Base-by-base conservation (phyloP, 2,797 vertebrate genomes). In the Champsocephalus gunnari region DNA sequence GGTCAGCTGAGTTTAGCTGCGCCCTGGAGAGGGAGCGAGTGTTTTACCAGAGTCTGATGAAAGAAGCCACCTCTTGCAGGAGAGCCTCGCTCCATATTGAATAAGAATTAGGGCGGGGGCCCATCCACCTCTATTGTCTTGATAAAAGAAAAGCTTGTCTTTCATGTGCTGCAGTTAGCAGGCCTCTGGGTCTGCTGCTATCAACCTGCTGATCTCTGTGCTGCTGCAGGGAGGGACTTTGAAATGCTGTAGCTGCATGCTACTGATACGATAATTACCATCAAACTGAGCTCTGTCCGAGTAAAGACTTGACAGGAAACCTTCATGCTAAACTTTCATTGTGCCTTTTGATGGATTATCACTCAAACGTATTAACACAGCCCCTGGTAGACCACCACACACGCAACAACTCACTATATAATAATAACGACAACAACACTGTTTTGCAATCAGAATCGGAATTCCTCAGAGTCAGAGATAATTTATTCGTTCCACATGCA, bases 1-100 rank as follows among this genome's bases (percentile, higher is more conserved):
- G 84, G 88, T 87, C 80, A 57, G 62, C 73, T 83, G 70, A 82
- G 80, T 88, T 90, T 87, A 85, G 82, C 32, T 32, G 73, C 1
- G 24, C 77, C 82, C 80, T 47, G 75, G 84, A 88, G 82, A 83
- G 64, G 51, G 63, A 71, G 69, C 45, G 61, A 81, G 65, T 28
- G 74, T 79, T 89, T 78, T 66, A 82, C 54, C 81, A 75, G 80
- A 68, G 63, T 48, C 19, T 47, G 73, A 80, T 80, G 66, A 47
- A 60, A 64, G 79, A 54, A 60, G 71, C 65, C 55, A 47, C 70
- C 57, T 71, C 63, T 50, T 75, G 51, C 74, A 68, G 74, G 56
- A 78, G 76, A 45, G 47, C 76, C 63, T 17, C 12, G 45, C 60
- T 62, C 53, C 86, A 79, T 48, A 58, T 59, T 87, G 78, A 86